phyloP scores from a whole-genome alignment of 2,888 invertebrate genomes.

The Xylophagus ater region DNA sequence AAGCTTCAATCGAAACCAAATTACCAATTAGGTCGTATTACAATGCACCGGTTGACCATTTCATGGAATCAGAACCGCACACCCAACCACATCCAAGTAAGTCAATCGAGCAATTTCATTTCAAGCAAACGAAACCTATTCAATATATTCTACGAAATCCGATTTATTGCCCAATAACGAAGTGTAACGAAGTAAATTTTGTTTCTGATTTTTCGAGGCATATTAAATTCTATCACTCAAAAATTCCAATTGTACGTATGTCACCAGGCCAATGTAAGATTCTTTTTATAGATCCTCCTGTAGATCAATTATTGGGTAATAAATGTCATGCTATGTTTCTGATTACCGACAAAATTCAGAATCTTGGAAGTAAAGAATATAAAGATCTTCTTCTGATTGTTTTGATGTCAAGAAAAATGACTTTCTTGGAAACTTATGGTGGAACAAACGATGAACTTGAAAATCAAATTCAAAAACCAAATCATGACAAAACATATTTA shows the following conservation, averaged over 20 bases:
- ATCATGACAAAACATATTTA: constrained; percentile 5
- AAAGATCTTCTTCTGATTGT: constrained; percentile 28
- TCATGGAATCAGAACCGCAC: constrained; percentile 3
- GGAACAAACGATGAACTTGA: neutral
- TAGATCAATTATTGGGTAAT: constrained; percentile 18
- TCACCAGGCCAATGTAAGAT: constrained; percentile 25
- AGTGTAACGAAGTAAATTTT: constrained; percentile 24
- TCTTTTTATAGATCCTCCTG: constrained; percentile 27
- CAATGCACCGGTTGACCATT: constrained; percentile 6
- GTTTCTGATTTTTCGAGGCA: constrained; percentile 31
- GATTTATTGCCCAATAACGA: constrained; percentile 26
- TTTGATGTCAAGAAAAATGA: constrained; percentile 28
- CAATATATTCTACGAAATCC: constrained; percentile 25
- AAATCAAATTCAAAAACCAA: neutral
- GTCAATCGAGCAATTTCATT: constrained; percentile 13
- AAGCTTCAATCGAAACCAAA: too few species aligned
- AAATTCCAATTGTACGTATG: constrained; percentile 28
- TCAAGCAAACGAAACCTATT: too few species aligned
- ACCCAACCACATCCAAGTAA: neutral
- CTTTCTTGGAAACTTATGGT: constrained; percentile 19
- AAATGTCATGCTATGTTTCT: constrained; percentile 29
- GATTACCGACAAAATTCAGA: constrained; percentile 25
- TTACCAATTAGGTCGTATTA: too few species aligned
- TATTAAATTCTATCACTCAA: constrained; percentile 25
- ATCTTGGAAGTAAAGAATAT: constrained; percentile 23